Percentiles rank a stretch among this genome's conserved stretches.
Conservation (phyloP, 2,888 invertebrate species). For the Dromius quadrimaculatus region DNA sequence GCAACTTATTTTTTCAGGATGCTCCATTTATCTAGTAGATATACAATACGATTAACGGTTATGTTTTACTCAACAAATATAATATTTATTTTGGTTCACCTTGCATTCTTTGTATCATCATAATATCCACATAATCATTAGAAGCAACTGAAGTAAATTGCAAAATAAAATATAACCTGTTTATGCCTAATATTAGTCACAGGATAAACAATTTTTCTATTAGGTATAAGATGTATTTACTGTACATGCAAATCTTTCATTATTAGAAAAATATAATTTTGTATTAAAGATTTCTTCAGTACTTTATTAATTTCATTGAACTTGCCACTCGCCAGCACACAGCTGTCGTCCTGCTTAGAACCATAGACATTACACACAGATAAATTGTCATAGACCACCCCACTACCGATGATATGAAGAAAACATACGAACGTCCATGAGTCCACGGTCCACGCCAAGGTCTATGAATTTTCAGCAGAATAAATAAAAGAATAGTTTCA, state of each 20-base stretch:
- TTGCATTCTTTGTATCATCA: constrained; percentile 32
- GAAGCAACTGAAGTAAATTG: constrained; percentile 15
- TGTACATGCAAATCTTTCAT: constrained; percentile 22
- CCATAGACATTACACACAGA: constrained; percentile 43
- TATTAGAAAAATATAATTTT: constrained; percentile 17
- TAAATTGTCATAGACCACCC: constrained; percentile 25
- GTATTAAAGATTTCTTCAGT: constrained; percentile 24
- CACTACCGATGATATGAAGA: constrained; percentile 3
- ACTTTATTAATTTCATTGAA: constrained; percentile 45
- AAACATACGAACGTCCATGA: not conserved
- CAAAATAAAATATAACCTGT: constrained; percentile 45
- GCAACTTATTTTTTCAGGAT: constrained; percentile 37
- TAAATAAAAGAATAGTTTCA: not conserved
- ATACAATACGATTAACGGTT: constrained; percentile 30
- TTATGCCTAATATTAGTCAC: constrained; percentile 28
- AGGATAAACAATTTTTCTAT: constrained; percentile 34
- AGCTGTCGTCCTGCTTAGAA: constrained; percentile 48
- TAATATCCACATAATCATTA: constrained; percentile 33
- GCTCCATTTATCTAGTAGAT: constrained; percentile 45
- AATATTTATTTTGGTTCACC: constrained; percentile 32
- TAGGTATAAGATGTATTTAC: not conserved
- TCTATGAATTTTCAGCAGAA: not conserved
- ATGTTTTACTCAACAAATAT: constrained; percentile 28
- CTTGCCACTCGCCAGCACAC: constrained; percentile 49
- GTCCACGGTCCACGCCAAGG: too few species aligned